A percentile compares a stretch with the other conserved stretches of the same genome.
These are phyloP conservation scores for Drosophila triauraria DNA, from an alignment of 1,140 invertebrate genomes.

Conservation along the genomic window DNA sequence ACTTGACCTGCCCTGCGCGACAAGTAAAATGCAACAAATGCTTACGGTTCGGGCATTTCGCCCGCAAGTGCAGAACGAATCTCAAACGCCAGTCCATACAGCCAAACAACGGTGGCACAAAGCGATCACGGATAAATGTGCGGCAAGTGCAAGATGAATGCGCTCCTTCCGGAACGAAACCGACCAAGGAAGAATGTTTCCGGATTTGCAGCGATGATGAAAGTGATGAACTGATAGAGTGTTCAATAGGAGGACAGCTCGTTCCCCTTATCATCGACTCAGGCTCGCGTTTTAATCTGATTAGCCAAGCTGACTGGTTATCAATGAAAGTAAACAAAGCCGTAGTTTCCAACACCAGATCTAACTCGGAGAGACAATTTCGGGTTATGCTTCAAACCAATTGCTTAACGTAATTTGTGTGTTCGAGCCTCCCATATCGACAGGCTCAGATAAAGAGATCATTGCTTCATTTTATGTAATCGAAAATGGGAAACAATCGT, in stretches of 20 bases:
- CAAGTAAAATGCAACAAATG: conserved; percentile 27
- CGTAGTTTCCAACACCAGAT: conserved; percentile 23
- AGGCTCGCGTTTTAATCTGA: conserved; percentile 36
- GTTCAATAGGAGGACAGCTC: conserved; percentile 21
- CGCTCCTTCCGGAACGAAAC: conserved; percentile 2
- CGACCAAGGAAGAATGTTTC: conserved; percentile 29
- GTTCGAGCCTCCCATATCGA: conserved; percentile 43
- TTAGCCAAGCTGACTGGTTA: conserved; percentile 37
- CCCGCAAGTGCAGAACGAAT: conserved; percentile 31
- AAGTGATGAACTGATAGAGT: conserved; percentile 29
- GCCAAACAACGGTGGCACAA: conserved; percentile 8
- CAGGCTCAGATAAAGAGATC: conserved; percentile 17
- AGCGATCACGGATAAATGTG: background rate
- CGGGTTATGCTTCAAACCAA: conserved; percentile 36
- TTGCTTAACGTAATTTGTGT: conserved; percentile 37
- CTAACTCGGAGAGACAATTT: conserved; percentile 33
- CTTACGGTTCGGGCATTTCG: conserved; percentile 30
- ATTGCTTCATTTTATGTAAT: conserved; percentile 50
- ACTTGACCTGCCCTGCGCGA: conserved; percentile 17
- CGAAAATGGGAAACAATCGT: conserved; percentile 41
- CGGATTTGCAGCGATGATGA: conserved; percentile 24
- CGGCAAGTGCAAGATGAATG: conserved; percentile 7
- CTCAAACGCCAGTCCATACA: conserved; percentile 14
- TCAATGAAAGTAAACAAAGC: conserved; percentile 20
- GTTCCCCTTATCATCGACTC: conserved; percentile 44